Percentiles rank a stretch among this genome's conserved stretches.
phyloP scores from a whole-genome alignment of 1,140 invertebrate genomes.

The Heliothis virescens region DNA sequence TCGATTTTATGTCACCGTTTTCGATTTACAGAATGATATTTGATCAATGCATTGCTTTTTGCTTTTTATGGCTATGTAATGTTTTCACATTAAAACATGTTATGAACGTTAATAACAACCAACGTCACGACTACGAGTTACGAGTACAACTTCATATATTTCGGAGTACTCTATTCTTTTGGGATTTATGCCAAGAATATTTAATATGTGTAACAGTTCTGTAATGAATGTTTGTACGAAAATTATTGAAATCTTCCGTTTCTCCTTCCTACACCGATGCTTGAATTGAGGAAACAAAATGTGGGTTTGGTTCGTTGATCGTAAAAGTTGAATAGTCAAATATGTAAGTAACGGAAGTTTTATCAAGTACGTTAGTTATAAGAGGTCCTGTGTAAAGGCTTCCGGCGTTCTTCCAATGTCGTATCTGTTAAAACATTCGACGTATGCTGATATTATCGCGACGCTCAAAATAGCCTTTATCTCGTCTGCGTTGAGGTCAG shows the following conservation, averaged over 20 bases:
- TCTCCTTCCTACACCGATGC: neutral
- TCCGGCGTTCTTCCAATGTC: slow-evolving; percentile 76
- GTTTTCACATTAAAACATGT: slow-evolving; percentile 25
- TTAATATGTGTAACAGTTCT: slow-evolving; percentile 4
- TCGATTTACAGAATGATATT: slow-evolving; percentile 36
- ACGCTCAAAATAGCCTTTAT: slow-evolving; percentile 83
- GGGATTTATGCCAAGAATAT: slow-evolving; percentile 38
- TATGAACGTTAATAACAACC: slow-evolving; percentile 34
- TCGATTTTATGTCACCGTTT: slow-evolving; percentile 23
- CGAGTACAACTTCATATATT: slow-evolving; percentile 24
- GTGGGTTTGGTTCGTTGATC: neutral
- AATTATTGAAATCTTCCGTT: neutral
- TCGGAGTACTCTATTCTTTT: slow-evolving; percentile 37
- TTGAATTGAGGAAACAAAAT: slow-evolving; percentile 15
- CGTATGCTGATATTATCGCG: slow-evolving; percentile 79
- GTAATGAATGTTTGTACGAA: slow-evolving; percentile 21
- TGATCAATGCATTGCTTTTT: slow-evolving; percentile 22
- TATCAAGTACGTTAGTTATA: slow-evolving; percentile 29
- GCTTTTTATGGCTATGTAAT: slow-evolving; percentile 33
- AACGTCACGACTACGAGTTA: slow-evolving; percentile 9
- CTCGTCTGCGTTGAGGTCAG: slow-evolving; percentile 81
- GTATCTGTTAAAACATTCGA: slow-evolving; percentile 78
- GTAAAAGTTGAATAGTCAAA: slow-evolving; percentile 26
- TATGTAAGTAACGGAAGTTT: slow-evolving; percentile 29
- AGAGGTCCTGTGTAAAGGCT: slow-evolving; percentile 57